Evolutionary conservation across 2,888 invertebrate genomes (phyloP).

Genomic region (Dasypolia templi): DNA sequence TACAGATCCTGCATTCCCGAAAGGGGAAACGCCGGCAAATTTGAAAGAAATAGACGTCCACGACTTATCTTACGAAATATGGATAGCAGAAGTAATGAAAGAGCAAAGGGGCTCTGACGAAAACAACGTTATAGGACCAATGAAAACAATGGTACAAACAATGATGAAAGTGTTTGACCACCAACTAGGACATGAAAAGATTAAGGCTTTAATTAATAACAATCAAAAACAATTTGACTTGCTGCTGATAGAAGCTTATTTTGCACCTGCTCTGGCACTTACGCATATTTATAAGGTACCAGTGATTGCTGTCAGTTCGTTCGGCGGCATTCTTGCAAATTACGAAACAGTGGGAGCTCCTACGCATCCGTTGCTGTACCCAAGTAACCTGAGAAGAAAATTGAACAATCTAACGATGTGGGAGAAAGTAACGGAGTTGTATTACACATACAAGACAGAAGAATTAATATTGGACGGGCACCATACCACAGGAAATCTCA

Average conservation of each 20-base stretch:
- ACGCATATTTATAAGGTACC: conserved; percentile 62
- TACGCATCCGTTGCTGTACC: conserved; percentile 70
- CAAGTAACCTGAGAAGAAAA: conserved; percentile 51
- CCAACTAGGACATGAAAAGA: conserved; percentile 42
- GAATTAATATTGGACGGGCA: neutral
- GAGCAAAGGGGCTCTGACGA: too few species aligned
- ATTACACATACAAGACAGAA: conserved; percentile 45
- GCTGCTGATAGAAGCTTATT: conserved; percentile 66
- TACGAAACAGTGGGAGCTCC: conserved; percentile 68
- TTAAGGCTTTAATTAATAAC: conserved; percentile 64
- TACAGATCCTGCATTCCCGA: too few species aligned
- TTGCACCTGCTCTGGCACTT: conserved; percentile 52
- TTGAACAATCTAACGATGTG: conserved; percentile 66
- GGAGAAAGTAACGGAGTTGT: conserved; percentile 68
- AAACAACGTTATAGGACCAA: too few species aligned
- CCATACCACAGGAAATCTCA: neutral
- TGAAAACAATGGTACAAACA: too few species aligned
- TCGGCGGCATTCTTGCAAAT: conserved; percentile 59
- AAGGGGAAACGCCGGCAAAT: too few species aligned
- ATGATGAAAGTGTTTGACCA: conserved; percentile 47
- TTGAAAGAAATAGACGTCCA: too few species aligned
- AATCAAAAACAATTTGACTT: conserved; percentile 70
- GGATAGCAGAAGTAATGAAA: too few species aligned
- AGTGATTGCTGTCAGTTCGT: too few species aligned
- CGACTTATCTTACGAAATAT: too few species aligned